These are phyloP conservation scores for Halictus ligatus DNA, from an alignment of 2,888 invertebrate genomes.

Conservation along the genomic window DNA sequence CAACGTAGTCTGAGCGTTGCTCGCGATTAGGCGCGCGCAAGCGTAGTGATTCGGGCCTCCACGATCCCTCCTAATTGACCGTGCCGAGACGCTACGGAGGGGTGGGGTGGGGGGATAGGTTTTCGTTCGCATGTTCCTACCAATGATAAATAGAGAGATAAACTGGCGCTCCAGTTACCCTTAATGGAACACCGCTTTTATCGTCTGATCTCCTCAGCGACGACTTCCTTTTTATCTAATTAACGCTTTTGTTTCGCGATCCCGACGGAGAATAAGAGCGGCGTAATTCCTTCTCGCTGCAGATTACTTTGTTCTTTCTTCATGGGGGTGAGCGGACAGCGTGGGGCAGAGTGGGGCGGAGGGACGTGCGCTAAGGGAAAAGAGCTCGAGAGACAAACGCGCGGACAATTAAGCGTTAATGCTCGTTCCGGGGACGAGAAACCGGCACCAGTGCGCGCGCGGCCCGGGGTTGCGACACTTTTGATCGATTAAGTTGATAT, in stretches of 20 bases:
- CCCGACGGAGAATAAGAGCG: conserved; percentile 6
- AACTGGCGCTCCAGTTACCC: conserved; percentile 30
- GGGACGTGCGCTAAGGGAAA: background rate
- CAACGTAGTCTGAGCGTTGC: background rate
- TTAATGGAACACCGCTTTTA: conserved; percentile 40
- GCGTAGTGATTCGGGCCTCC: background rate
- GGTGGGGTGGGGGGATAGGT: background rate
- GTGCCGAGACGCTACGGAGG: background rate
- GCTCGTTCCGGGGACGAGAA: background rate
- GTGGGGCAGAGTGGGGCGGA: too few relatives aligned
- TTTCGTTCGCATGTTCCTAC: conserved; percentile 23
- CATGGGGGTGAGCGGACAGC: background rate
- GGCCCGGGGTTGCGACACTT: background rate
- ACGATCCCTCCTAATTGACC: conserved; percentile 11
- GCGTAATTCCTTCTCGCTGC: conserved; percentile 20
- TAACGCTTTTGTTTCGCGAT: conserved; percentile 37
- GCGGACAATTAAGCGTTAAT: conserved; percentile 22
- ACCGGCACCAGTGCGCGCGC: background rate
- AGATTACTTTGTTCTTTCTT: conserved; percentile 20
- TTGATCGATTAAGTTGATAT: conserved; percentile 18
- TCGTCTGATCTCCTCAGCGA: conserved; percentile 32
- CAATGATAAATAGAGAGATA: conserved; percentile 43
- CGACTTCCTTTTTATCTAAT: conserved; percentile 40
- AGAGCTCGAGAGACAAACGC: background rate
- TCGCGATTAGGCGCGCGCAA: conserved; percentile 29